Evolutionary conservation across 2,797 vertebrate genomes (phyloP), one percentile per base, ranked within the genome.

Genomic region (Sebastes matsubarae): DNA sequence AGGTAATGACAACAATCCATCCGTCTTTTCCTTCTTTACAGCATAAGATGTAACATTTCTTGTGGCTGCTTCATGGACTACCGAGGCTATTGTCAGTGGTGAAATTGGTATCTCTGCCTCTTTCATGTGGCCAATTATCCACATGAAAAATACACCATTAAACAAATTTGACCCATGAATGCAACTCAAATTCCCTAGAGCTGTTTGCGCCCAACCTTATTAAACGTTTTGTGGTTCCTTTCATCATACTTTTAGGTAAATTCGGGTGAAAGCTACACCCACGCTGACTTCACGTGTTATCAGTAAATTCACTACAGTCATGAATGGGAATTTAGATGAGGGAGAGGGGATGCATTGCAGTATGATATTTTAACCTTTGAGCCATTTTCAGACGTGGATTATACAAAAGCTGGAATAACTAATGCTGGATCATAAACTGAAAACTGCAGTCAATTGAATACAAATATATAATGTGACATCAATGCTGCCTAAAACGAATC

Each of bases 121-220:
- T 89, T 91, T 92, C 76, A 89, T 88, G 83, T 81, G 72, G 63
- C 88, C 88, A 90, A 92, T 93, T 92, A 89, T 68, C 83, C 68
- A 78, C 75, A 87, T 78, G 72, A 87, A 85, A 82, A 86, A 85
- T 82, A 80, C 69, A 88, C 82, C 76, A 89, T 86, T 91, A 87
- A 88, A 90, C 65, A 87, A 75, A 89, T 88, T 60, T 89, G 84
- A 84, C 85, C 79, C 78, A 76, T 70, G 61, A 83, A 83, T 85
- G 72, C 55, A 74, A 68, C 36, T 73, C 59, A 65, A 68, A 84
- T 79, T 85, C 75, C 83, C 79, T 7, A 59, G 58, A 84, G 70
- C 60, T 67, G 25, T 75, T 82, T 78, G 77, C 18, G 7, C 25
- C 57, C 14, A 72, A 76, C 75, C 76, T 77, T 84, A 77, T 87